Base-by-base conservation (phyloP, 2,797 vertebrate genomes). In the Aselliscus stoliczkanus region DNA sequence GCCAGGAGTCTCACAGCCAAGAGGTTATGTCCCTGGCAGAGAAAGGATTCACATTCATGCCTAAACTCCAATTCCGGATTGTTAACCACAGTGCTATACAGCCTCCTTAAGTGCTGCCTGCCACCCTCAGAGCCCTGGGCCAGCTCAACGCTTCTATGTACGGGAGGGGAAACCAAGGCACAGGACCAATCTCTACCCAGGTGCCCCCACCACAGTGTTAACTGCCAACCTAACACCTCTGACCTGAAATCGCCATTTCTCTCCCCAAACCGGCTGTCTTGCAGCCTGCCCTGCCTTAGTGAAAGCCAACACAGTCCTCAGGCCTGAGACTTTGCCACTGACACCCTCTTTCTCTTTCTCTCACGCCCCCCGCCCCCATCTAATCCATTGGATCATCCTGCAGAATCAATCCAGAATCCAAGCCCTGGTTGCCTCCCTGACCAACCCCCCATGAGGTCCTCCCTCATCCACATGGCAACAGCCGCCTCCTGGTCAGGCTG, bases 321-420 rank as follows among this genome's bases (percentile, higher is more conserved):
- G 50, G 72, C 42, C 84, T 64, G 84, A 72, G 64, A 25, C 31
- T 73, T 34, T 44, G 73, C 14, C 1, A 8, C 7, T 21, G 15
- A 37, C 81, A 56, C 72, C 21, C 7, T 34, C 76, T 15, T 76
- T 58, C 52, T 83, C 72, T 90, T n/a, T n/a, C n/a, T n/a, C n/a
- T n/a, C n/a, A n/a, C n/a, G n/a, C n/a, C n/a, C 73, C 67, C 64
- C 31, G 3, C 62, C 15, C 34, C 42, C 31, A 47, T 27, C 58
- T 79, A 80, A 92, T 29, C 81, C 77, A 60, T 25, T 58, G 58
- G 88, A 65, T 95, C 85, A 93, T 27, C 62, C 83, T 37, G 25
- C 37, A 90, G 62, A 82, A 81, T 39, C 29, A 44, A 76, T 39
- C 58, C 52, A 25, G 79, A 89, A 9, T 15, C 72, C 18, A 0